These are phyloP conservation scores for Chelmon rostratus DNA, from an alignment of 2,797 vertebrate genomes.

Conservation along the genomic window DNA sequence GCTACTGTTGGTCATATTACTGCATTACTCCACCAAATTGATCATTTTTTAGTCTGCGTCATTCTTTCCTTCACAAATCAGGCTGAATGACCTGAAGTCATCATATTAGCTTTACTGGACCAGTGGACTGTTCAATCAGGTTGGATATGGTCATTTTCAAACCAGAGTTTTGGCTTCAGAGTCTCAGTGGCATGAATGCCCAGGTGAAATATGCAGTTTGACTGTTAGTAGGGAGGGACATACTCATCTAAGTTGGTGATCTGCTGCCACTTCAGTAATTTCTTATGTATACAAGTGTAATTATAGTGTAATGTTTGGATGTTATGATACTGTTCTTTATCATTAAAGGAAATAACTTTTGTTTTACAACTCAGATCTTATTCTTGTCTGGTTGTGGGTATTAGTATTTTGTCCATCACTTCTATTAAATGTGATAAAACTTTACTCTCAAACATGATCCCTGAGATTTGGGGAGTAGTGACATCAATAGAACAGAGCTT, in stretches of 20 bases:
- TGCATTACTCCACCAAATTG: background rate
- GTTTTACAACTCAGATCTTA: background rate
- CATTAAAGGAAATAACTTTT: background rate
- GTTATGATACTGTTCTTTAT: background rate
- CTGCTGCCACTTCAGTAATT: background rate
- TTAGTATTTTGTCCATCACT: background rate
- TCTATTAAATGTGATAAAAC: background rate
- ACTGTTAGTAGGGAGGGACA: no score
- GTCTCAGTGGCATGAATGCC: conserved; percentile 1
- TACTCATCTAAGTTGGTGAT: background rate
- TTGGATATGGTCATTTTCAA: background rate
- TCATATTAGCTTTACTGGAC: conserved; percentile 16
- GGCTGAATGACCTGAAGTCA: background rate
- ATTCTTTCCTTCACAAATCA: background rate
- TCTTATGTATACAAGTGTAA: background rate
- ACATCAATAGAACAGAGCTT: background rate
- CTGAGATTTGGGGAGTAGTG: no score
- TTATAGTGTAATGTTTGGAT: accelerated
- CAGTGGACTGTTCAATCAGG: conserved; percentile 42
- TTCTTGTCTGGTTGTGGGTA: background rate
- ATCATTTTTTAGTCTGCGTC: background rate
- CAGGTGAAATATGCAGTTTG: conserved; percentile 5
- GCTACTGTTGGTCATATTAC: background rate
- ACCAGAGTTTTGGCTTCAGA: conserved; percentile 18
- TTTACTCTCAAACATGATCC: no score